Conservation (phyloP, 2,888 invertebrate species). For the Tinea trinotella region DNA sequence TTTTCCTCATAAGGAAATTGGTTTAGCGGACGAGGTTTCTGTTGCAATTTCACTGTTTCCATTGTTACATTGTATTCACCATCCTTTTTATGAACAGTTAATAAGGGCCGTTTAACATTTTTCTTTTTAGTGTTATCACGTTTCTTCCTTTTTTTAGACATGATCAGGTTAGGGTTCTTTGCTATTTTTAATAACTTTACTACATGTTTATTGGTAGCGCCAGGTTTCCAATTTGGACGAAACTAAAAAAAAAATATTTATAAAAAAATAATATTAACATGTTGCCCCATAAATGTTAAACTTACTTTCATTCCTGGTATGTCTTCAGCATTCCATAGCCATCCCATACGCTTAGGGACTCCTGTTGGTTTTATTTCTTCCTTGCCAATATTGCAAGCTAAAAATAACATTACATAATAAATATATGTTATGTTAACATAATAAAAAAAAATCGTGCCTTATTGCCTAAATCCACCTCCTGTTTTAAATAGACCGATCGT, state of each 20-base stretch:
- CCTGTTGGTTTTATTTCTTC: slow-evolving; percentile 13
- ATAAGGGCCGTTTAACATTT: slow-evolving; percentile 48
- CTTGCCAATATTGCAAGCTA: background rate
- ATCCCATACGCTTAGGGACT: slow-evolving; percentile 64
- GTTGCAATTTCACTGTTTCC: slow-evolving; percentile 56
- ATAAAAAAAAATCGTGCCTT: no score
- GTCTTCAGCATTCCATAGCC: slow-evolving; percentile 60
- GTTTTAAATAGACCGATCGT: no score
- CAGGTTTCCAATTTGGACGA: slow-evolving; percentile 59
- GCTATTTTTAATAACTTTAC: slow-evolving; percentile 49
- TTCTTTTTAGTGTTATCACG: slow-evolving; percentile 36
- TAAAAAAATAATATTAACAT: slow-evolving; percentile 20
- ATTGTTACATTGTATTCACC: slow-evolving; percentile 59
- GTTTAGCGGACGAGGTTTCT: slow-evolving; percentile 44
- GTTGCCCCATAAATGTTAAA: slow-evolving; percentile 1
- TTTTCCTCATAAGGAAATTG: slow-evolving; percentile 62
- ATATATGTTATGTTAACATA: no score
- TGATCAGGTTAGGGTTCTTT: slow-evolving; percentile 42
- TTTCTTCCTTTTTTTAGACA: slow-evolving; percentile 42
- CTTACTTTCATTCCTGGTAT: slow-evolving; percentile 54
- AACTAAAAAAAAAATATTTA: slow-evolving; percentile 37
- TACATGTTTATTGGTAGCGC: slow-evolving; percentile 55
- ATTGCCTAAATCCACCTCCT: no score
- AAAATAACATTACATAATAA: no score
- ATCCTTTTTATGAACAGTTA: slow-evolving; percentile 52